phyloP scores from a whole-genome alignment of 2,888 invertebrate genomes.

The Mythimna lalbum region DNA sequence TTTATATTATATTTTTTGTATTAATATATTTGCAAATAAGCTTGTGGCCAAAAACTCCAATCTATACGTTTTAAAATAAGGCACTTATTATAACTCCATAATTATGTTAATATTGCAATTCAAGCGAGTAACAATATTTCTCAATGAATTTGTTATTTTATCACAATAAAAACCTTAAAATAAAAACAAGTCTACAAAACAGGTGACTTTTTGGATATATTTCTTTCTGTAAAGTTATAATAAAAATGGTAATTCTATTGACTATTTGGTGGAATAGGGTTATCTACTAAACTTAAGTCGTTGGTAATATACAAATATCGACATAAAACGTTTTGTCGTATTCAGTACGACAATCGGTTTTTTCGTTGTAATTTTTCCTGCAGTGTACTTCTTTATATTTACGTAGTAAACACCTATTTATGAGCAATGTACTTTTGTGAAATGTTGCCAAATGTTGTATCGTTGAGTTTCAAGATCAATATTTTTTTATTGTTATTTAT shows the following conservation, averaged over 20 bases:
- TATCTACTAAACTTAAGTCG: conserved; percentile 56
- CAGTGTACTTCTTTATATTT: conserved; percentile 12
- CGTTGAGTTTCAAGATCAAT: not conserved
- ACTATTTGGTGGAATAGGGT: conserved; percentile 66
- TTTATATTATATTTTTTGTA: too few species aligned
- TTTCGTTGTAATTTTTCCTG: conserved; percentile 18
- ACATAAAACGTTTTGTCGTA: conserved; percentile 26
- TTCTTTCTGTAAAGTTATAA: conserved; percentile 7
- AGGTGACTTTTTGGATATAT: conserved; percentile 31
- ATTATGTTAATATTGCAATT: conserved; percentile 68
- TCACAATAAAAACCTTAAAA: conserved; percentile 65
- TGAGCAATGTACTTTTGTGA: not conserved
- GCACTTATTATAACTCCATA: conserved; percentile 73
- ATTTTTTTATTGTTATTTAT: not conserved
- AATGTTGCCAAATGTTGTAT: not conserved
- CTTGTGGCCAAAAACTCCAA: conserved; percentile 19
- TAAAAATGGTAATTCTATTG: conserved; percentile 59
- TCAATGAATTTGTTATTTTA: conserved; percentile 61
- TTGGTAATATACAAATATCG: conserved; percentile 56
- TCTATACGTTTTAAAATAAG: conserved; percentile 51
- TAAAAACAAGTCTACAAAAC: conserved; percentile 34
- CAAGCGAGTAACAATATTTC: conserved; percentile 62
- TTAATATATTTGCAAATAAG: not conserved
- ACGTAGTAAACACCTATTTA: not conserved
- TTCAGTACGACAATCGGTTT: conserved; percentile 21